Conservation (phyloP, 2,113 vertebrate genomes). For the Speoplatyrhinus poulsoni region DNA sequence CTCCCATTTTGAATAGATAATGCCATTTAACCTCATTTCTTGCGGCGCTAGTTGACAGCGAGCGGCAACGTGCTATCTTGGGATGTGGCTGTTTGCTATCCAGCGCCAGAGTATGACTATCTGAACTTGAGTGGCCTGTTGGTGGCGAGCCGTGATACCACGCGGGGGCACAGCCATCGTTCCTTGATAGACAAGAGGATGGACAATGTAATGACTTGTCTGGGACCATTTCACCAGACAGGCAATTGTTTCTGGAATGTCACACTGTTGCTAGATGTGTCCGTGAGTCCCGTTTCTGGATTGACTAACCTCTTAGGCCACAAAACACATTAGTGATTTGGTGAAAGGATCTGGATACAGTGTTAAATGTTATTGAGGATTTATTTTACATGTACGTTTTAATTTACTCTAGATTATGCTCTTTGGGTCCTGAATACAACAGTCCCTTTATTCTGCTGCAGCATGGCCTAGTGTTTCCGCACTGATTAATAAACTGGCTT, state of each 20-base stretch:
- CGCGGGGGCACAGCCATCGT: slow-evolving; percentile 56
- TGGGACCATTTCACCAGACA: slow-evolving; percentile 43
- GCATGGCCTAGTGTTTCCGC: slow-evolving; percentile 41
- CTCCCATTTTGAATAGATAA: slow-evolving; percentile 65
- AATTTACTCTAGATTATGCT: background rate
- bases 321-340: too few species aligned
- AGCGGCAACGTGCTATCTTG: slow-evolving; percentile 58
- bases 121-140: slow-evolving; percentile 60
- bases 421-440: slow-evolving; percentile 16
- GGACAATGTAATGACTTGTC: slow-evolving; percentile 61
- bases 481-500: slow-evolving; percentile 37
- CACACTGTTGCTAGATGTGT: slow-evolving; percentile 40
- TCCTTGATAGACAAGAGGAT: slow-evolving; percentile 47
- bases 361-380: background rate
- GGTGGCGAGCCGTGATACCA: slow-evolving; percentile 38
- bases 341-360: background rate
- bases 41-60: slow-evolving; percentile 58
- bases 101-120: slow-evolving; percentile 65
- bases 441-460: slow-evolving; percentile 32
- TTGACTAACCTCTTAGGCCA: too few species aligned
- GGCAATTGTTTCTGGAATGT: slow-evolving; percentile 54
- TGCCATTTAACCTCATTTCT: slow-evolving; percentile 74
- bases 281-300: slow-evolving; percentile 16
- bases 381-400: too few species aligned
- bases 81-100: slow-evolving; percentile 58